These are phyloP conservation scores for Coleophora flavipennella DNA, from an alignment of 2,888 invertebrate genomes.

Conservation along the genomic window DNA sequence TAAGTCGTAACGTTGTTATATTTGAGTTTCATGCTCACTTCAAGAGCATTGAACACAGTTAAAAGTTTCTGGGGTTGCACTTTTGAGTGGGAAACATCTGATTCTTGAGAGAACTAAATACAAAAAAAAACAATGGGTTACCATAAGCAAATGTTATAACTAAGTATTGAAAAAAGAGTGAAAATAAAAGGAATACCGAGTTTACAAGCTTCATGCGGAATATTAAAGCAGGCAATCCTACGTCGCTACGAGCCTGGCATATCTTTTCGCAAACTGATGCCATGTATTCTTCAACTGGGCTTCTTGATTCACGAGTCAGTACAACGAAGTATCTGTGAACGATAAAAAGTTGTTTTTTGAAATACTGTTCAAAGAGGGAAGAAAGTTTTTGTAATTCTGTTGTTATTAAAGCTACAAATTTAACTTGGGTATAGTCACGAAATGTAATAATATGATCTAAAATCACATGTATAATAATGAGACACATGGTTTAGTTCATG, in stretches of 20 bases:
- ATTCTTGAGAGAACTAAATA: too few relatives aligned
- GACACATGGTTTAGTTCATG: too few relatives aligned
- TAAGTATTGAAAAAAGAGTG: slow-evolving; percentile 1
- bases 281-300: slow-evolving; percentile 24
- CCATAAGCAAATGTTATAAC: too few relatives aligned
- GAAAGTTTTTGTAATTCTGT: too few relatives aligned
- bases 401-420: too few relatives aligned
- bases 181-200: slow-evolving; percentile 19
- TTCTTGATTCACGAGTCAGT: slow-evolving; percentile 20
- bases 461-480: too few relatives aligned
- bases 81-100: slow-evolving; percentile 7
- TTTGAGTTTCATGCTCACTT: slow-evolving; percentile 33
- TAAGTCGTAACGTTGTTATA: slow-evolving; percentile 26
- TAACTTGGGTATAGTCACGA: too few relatives aligned
- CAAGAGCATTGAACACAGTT: slow-evolving; percentile 29
- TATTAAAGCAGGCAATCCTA: slow-evolving; percentile 27
- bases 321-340: slow-evolving; percentile 30
- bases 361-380: too few relatives aligned
- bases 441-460: too few relatives aligned
- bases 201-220: slow-evolving; percentile 19
- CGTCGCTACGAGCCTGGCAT: slow-evolving; percentile 28
- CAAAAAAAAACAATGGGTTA: too few relatives aligned
- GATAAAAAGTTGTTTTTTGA: too few relatives aligned
- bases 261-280: slow-evolving; percentile 27
- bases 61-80: slow-evolving; percentile 21